Evolutionary conservation across 1,140 invertebrate species (phyloP).

Genomic region (Dreissena rostriformis): DNA sequence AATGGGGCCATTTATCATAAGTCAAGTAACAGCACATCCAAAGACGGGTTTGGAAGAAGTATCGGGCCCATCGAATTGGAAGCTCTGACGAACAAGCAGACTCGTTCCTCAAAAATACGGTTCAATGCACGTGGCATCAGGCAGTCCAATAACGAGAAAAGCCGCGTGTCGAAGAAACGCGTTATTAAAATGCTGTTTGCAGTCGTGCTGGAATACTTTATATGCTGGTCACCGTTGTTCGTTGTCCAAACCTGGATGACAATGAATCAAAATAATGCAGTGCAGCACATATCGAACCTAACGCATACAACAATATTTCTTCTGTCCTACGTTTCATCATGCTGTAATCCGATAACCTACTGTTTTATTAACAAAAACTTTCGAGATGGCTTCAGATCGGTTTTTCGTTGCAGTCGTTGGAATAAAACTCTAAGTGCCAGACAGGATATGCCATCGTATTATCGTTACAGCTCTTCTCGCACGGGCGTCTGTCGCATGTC

Average conservation of each 20-base stretch:
- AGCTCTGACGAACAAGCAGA: neutral
- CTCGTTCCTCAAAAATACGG: constrained; percentile 19
- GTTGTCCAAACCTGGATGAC: constrained; percentile 91
- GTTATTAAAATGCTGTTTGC: constrained; percentile 96
- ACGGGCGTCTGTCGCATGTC: constrained; percentile 39
- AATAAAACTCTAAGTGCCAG: neutral
- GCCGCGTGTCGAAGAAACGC: constrained; percentile 89
- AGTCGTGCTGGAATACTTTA: constrained; percentile 95
- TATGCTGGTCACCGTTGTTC: constrained; percentile 96
- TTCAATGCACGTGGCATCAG: constrained; percentile 60
- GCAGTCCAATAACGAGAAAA: constrained; percentile 88
- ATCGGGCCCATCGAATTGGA: neutral
- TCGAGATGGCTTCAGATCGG: constrained; percentile 88
- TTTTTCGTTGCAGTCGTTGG: constrained; percentile 83
- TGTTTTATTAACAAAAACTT: constrained; percentile 97
- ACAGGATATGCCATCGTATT: constrained; percentile 40
- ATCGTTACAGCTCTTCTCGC: constrained; percentile 30
- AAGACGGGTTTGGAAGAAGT: neutral
- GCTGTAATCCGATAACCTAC: constrained; percentile 96
- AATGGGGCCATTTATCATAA: neutral
- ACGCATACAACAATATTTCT: constrained; percentile 89
- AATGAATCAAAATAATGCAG: constrained; percentile 85
- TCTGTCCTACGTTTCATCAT: constrained; percentile 92
- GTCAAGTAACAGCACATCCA: neutral
- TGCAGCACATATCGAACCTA: constrained; percentile 71